phyloP scores from a whole-genome alignment of 2,888 invertebrate species.

The Dryomyza anilis region DNA sequence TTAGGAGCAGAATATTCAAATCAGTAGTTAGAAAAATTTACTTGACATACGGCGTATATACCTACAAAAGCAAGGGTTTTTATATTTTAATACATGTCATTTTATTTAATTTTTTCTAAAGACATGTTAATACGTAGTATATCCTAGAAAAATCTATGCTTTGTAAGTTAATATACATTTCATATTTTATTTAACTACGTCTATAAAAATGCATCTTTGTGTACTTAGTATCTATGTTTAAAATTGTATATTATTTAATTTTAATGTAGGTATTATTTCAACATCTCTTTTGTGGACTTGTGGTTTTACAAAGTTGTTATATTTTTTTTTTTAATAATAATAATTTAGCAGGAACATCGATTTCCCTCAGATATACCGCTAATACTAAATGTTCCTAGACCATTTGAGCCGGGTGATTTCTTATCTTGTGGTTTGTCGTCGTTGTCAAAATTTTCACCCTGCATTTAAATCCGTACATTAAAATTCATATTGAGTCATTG shows the following conservation, averaged over 20 bases:
- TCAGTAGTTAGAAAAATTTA: no score
- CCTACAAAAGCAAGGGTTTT: no score
- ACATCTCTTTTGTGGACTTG: background rate
- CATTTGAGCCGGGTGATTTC: constrained; percentile 59
- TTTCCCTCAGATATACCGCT: constrained; percentile 58
- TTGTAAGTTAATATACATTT: background rate
- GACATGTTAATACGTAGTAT: background rate
- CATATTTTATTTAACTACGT: background rate
- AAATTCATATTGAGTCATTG: background rate
- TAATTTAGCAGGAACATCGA: constrained; percentile 60
- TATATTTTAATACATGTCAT: background rate
- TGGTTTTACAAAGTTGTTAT: no score
- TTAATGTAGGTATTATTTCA: background rate
- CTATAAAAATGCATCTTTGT: constrained; percentile 18
- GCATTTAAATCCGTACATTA: constrained; percentile 16
- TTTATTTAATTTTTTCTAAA: background rate
- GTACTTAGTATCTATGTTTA: background rate
- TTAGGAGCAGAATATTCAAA: no score
- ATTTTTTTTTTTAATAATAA: no score
- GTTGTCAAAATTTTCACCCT: constrained; percentile 63
- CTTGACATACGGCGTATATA: no score
- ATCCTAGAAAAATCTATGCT: background rate
- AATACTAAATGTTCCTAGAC: constrained; percentile 59
- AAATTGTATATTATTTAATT: background rate
- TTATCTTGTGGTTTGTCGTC: constrained; percentile 59